Conservation (phyloP, 1,140 invertebrate genomes). For the Sarcophaga bullata region DNA sequence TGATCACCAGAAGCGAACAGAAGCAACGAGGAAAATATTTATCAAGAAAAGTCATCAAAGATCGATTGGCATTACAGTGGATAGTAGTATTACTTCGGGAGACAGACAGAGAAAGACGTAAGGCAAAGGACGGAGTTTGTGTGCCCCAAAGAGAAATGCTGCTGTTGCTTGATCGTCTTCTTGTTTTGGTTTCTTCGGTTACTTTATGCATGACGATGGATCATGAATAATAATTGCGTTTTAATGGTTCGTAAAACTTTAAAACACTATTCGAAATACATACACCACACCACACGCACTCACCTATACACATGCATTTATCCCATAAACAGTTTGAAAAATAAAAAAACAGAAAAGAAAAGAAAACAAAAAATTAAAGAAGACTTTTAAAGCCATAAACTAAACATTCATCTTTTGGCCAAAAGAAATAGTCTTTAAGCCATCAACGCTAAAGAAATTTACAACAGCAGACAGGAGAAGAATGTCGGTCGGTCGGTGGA, state of each 20-base stretch:
- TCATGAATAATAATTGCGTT: slow-evolving; percentile 30
- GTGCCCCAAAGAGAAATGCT: slow-evolving; percentile 43
- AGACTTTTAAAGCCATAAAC: slow-evolving; percentile 13
- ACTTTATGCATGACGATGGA: background rate
- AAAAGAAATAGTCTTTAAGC: slow-evolving; percentile 7
- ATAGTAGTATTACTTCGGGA: background rate
- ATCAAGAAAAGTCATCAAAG: slow-evolving; percentile 46
- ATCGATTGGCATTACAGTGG: slow-evolving; percentile 44
- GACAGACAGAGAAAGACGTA: background rate
- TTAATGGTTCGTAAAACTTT: slow-evolving; percentile 30
- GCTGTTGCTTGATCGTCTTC: slow-evolving; percentile 25
- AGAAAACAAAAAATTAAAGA: background rate
- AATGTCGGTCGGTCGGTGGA: background rate
- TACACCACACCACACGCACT: background rate
- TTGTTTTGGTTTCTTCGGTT: slow-evolving; percentile 31
- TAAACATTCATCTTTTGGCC: slow-evolving; percentile 12
- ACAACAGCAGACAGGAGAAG: background rate
- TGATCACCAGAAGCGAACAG: background rate
- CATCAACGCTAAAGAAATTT: background rate
- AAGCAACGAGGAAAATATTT: slow-evolving; percentile 34
- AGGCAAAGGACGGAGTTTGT: background rate
- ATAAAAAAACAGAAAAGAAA: too few species aligned
- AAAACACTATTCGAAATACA: background rate
- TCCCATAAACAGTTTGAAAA: too few species aligned
- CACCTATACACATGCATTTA: background rate